Evolutionary conservation across 2,113 vertebrate genomes (phyloP), one percentile per base, ranked within the genome.

Genomic region (Meles meles): DNA sequence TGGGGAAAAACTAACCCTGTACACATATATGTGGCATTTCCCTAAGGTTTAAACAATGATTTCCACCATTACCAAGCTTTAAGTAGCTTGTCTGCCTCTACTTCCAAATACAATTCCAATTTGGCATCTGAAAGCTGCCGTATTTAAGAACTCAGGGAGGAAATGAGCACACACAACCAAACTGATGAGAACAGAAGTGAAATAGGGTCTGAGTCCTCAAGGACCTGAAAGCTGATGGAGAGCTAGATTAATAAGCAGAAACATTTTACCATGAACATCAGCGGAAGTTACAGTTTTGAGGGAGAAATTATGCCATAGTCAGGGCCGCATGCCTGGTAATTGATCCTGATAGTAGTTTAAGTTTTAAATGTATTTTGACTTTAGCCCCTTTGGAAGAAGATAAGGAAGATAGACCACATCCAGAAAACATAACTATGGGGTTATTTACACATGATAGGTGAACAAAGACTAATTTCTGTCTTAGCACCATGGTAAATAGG

Each of bases 341-440:
- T 81, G 87, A 91, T 61, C n/a, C 82, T 91, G 63, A 80, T 2
- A 49, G 23, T 44, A 87, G 42, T 76, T 97, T 63, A 81, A 92
- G 57, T 96, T 95, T 93, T 93, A 90, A 97, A 72, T 93, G n/a
- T n/a, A n/a, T n/a, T 25, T 95, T 15, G 34, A 47, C 69, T 42
- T 96, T 91, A 97, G 69, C 34, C 92, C 37, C 29, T 94, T 88
- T 71, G 65, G 49, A 88, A 89, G 88, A 92, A 94, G 47, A 65
- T 89, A 89, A 96, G n/a, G n/a, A 89, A 39, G 39, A 29, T 52
- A 59, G 84, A 88, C 5, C 67, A 5, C 49, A 96, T 25, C 34
- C 21, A 69, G 95, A 94, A 89, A 92, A 95, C 71, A 86, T 69
- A 90, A 74, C 57, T 81, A 4, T 61, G 57, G 88, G 44, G 44